Conservation (phyloP, 2,797 vertebrate species). For the Dicrostonyx torquatus region DNA sequence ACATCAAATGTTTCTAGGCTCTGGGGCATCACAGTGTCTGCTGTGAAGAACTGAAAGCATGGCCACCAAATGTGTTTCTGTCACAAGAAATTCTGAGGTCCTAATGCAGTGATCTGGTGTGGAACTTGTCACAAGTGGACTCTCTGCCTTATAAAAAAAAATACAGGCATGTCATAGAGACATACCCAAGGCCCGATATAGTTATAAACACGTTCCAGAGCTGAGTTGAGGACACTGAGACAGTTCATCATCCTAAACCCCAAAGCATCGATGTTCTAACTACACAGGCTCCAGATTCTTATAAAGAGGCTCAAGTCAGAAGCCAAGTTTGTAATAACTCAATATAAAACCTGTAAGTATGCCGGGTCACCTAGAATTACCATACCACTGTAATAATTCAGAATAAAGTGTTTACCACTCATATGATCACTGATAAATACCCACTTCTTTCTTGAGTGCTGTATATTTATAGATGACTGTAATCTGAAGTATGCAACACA, state of each 20-base stretch:
- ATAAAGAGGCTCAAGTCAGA: background rate
- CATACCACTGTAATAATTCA: background rate
- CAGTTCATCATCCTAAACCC: conserved; percentile 24
- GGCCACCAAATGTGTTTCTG: conserved; percentile 18
- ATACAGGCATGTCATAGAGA: background rate
- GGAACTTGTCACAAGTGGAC: conserved; percentile 13
- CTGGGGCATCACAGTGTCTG: conserved; percentile 55
- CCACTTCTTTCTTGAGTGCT: background rate
- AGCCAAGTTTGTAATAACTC: conserved; percentile 42
- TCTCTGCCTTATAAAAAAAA: conserved; percentile 43
- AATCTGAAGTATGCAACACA: background rate
- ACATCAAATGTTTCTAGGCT: conserved; percentile 69
- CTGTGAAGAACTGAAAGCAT: conserved; percentile 64
- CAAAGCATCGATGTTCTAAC: background rate
- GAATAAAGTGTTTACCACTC: background rate
- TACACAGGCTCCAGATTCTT: background rate
- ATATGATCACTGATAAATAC: background rate
- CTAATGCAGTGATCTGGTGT: conserved; percentile 2
- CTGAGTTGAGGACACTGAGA: background rate
- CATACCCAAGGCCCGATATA: background rate
- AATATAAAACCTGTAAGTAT: conserved; percentile 20
- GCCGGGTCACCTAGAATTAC: conserved; percentile 1
- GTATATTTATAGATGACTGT: background rate
- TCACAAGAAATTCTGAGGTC: conserved; percentile 60
- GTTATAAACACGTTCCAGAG: conserved; percentile 39